phyloP scores from a whole-genome alignment of 2,888 invertebrate species.

The Muschampia plurimacula region DNA sequence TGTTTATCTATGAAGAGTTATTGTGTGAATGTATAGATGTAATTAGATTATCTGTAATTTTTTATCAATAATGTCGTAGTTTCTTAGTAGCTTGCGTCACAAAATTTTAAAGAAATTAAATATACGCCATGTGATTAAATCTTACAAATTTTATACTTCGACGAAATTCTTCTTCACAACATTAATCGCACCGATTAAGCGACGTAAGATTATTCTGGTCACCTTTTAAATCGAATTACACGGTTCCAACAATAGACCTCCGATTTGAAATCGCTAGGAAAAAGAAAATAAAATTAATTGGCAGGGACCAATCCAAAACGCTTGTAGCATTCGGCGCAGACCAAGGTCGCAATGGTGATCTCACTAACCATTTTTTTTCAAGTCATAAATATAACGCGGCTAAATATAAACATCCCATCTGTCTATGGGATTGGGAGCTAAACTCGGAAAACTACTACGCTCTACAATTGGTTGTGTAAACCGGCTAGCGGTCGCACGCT shows the following conservation, averaged over 20 bases:
- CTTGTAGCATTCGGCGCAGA: conserved; percentile 57
- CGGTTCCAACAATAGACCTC: conserved; percentile 37
- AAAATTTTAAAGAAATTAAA: no score
- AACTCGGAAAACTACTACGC: conserved; percentile 49
- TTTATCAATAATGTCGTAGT: no score
- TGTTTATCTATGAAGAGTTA: no score
- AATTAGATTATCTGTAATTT: no score
- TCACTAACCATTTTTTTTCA: conserved; percentile 73
- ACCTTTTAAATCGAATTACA: conserved; percentile 36
- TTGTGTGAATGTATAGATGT: no score
- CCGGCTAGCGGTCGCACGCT: conserved; percentile 59
- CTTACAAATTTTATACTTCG: background rate
- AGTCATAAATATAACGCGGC: conserved; percentile 61
- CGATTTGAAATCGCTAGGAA: conserved; percentile 47
- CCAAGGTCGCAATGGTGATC: conserved; percentile 75
- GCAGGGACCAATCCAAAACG: conserved; percentile 67
- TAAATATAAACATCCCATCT: conserved; percentile 55
- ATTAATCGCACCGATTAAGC: conserved; percentile 17
- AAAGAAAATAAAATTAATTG: conserved; percentile 58
- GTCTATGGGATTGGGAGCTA: conserved; percentile 50
- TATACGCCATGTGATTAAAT: no score
- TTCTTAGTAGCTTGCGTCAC: no score
- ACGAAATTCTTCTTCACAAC: background rate
- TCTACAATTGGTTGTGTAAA: conserved; percentile 52
- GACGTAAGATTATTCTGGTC: conserved; percentile 15